Base-by-base conservation (phyloP, 2,888 invertebrate species). In the Calephelis perditalis region DNA sequence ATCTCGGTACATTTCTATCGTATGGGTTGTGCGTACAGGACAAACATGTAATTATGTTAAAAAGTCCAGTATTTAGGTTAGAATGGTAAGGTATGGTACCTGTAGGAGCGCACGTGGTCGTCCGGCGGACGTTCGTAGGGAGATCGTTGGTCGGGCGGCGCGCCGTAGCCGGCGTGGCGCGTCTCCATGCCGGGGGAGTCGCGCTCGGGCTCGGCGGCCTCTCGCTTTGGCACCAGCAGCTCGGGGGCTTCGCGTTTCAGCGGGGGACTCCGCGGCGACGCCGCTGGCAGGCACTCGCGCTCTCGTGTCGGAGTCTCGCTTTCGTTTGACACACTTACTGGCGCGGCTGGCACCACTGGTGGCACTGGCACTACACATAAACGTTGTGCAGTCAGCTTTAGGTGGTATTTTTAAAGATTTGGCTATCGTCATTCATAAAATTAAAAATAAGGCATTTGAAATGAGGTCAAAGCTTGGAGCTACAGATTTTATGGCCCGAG, bases 141-240 rank as follows among this genome's bases (percentile, higher is more conserved):
- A 59, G 93, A 93, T 43, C 93, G 86, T 69, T 94, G 94, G 66
- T 93, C 92, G 67, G 93, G 92, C 76, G 93, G 93, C 79, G 94
- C 94, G 70, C 92, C 93, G 80, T 94, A 94, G 67, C 92, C 92
- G 72, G 92, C 92, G 78, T 92, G 92, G 78, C 92, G 90, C 80
- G 94, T 92, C 77, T 95, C 95, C 93, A 95, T 94, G 73, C 93
- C 94, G 87, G 95, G 69, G 65, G 95, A 95, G 84, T 95, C 95
- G 87, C 93, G 84, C 94, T 94, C 91, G 87, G 87, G 83, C 80
- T 89, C 90, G 84, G 85, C 70, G 90, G 91, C 70, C 84, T 95
- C 95, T 44, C 94, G 92, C 89, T 95, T 95, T 11, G 94, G 94
- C 68, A 94, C 93, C 70, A 94, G 84, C 75, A 94, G 87, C 75